Evolutionary conservation across 2,888 invertebrate genomes (phyloP).

Genomic region (Sericinus montela): DNA sequence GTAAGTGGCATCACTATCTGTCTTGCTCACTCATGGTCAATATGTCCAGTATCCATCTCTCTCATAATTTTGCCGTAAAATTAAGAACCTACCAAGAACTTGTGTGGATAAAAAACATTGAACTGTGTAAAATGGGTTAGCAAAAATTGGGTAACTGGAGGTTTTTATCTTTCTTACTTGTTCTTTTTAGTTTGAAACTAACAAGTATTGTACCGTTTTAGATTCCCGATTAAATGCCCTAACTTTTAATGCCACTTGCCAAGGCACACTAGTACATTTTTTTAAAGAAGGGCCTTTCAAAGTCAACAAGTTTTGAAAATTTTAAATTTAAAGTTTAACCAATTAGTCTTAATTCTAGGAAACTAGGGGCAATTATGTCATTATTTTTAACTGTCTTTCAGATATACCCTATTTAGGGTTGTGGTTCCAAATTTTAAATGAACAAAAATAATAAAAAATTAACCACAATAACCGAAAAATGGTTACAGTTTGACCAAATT

Average conservation of each 20-base stretch:
- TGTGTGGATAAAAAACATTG: neutral
- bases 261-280: no score
- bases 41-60: neutral
- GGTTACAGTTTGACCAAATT: neutral
- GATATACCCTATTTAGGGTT: neutral
- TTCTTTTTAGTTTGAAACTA: no score
- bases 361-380: neutral
- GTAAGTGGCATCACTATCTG: neutral
- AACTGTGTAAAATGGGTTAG: conserved; percentile 1
- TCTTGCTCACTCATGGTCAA: neutral
- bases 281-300: no score
- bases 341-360: neutral
- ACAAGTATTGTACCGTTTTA: no score
- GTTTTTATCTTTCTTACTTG: no score
- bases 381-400: neutral
- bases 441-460: neutral
- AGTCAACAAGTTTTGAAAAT: no score
- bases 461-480: neutral
- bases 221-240: no score
- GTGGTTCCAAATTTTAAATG: neutral
- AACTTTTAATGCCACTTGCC: no score
- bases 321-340: neutral
- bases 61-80: no score
- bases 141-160: no score
- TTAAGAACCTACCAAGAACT: no score